Evolutionary conservation across 1,140 invertebrate species (phyloP).

Genomic region (Lepeophtheirus salmonis): DNA sequence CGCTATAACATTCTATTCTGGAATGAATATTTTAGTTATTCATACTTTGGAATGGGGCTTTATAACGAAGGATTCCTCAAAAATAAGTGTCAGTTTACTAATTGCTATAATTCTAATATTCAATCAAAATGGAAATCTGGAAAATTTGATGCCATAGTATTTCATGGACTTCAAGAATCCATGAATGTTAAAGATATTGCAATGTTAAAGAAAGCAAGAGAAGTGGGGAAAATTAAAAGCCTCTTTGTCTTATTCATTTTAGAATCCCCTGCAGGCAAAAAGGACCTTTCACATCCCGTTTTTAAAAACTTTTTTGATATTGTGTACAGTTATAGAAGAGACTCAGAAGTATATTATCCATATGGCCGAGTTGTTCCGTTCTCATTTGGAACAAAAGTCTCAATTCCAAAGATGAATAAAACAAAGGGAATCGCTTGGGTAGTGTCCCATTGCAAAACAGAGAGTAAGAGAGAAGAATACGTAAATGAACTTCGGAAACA

Average conservation of each 20-base stretch:
- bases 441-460: slow-evolving; percentile 80
- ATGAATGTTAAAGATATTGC: neutral
- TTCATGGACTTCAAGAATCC: neutral
- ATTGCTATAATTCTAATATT: neutral
- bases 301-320: slow-evolving; percentile 34
- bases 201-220: neutral
- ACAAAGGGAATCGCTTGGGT: slow-evolving; percentile 89
- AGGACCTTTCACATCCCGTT: neutral
- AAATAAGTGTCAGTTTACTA: neutral
- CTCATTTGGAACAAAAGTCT: neutral
- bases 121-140: neutral
- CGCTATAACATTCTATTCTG: neutral
- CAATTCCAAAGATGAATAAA: slow-evolving; percentile 34
- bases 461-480: slow-evolving; percentile 66
- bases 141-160: neutral
- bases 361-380: slow-evolving; percentile 28
- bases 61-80: neutral
- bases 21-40: neutral
- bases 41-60: neutral
- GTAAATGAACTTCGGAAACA: slow-evolving; percentile 66
- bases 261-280: neutral
- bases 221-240: neutral
- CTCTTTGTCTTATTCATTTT: neutral
- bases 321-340: slow-evolving; percentile 37
- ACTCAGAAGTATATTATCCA: slow-evolving; percentile 33